Base-by-base conservation (phyloP, 2,113 vertebrate species). In the Charina bottae region DNA sequence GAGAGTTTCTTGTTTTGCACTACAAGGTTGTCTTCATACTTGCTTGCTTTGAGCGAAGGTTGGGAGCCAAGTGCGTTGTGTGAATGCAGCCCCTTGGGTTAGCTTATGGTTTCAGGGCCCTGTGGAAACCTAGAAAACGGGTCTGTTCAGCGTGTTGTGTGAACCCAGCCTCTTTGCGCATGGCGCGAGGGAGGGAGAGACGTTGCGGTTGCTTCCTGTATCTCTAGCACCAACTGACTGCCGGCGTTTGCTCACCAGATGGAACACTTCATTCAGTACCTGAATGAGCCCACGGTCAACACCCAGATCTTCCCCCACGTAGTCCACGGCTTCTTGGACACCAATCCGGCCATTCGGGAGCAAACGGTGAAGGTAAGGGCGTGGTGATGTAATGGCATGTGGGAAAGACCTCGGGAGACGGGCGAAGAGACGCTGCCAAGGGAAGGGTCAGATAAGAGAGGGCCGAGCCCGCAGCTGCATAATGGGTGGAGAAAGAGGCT, bases 191-290 rank as follows among this genome's bases (percentile, higher is more conserved):
- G 5, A 54, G 28, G 58, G 68, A 37, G 68, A 8, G 6, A 19
- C 33, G 17, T 21, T 10, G 54, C 1, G 0, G 55, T 6, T 58
- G 68, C 15, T 0, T 72, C 19, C 8, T 78, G 68, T 37, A 7
- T 5, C 68, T 8, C n/a, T 7, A 8, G n/a, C n/a, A 0, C 68
- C n/a, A 6, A 8, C 68, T 37, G 68, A 78, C n/a, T 0, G 33
- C 68, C 0, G 33, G 33, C 0, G 11, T 58, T 13, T 4, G 49
- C 90, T 11, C 83, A 12, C 3, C 96, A 99, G 99, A 99, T 99
- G 99, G 99, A 99, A 64, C 98, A 99, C 96, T 99, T 99, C 93
- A 98, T 99, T 94, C 98, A 99, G 89, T 99, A 99, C 96, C 97
- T 99, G 54, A 98, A 98, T 0, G 98, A 99, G 91, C 97, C 98